Evolutionary conservation across 2,113 vertebrate species (phyloP).

Genomic region (Salvelinus fontinalis): DNA sequence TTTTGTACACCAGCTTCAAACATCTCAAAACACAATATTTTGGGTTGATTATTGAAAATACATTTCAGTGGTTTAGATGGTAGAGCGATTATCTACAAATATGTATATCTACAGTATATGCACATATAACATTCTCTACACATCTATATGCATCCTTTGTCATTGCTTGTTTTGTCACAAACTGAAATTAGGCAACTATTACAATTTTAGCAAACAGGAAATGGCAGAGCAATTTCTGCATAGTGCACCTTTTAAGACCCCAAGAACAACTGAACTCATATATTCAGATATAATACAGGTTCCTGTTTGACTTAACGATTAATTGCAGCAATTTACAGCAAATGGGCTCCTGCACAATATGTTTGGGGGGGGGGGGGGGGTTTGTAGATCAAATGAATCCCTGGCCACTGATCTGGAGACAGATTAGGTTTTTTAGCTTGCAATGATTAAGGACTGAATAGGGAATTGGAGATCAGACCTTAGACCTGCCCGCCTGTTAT

Average conservation of each 20-base stretch:
- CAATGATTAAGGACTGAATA: slow-evolving; percentile 68
- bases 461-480: slow-evolving; percentile 59
- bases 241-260: slow-evolving; percentile 12
- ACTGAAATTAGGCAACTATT: too few relatives aligned
- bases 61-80: too few relatives aligned
- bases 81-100: too few relatives aligned
- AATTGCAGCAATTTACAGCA: slow-evolving; percentile 22
- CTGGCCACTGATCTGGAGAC: slow-evolving; percentile 60
- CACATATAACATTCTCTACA: too few relatives aligned
- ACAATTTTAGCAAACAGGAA: too few relatives aligned
- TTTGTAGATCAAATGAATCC: slow-evolving; percentile 64
- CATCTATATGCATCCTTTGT: too few relatives aligned
- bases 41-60: too few relatives aligned
- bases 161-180: too few relatives aligned
- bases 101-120: too few relatives aligned
- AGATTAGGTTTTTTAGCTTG: slow-evolving; percentile 68
- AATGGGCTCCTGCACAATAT: slow-evolving; percentile 68
- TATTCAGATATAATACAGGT: slow-evolving; percentile 44
- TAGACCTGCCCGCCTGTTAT: slow-evolving; percentile 65
- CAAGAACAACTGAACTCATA: slow-evolving; percentile 26
- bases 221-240: too few relatives aligned
- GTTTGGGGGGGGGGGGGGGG: slow-evolving; percentile 35
- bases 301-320: slow-evolving; percentile 42
- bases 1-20: too few relatives aligned
- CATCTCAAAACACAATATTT: too few relatives aligned